Base-by-base conservation (phyloP, 2,113 vertebrate species). In the Megaleporinus macrocephalus region DNA sequence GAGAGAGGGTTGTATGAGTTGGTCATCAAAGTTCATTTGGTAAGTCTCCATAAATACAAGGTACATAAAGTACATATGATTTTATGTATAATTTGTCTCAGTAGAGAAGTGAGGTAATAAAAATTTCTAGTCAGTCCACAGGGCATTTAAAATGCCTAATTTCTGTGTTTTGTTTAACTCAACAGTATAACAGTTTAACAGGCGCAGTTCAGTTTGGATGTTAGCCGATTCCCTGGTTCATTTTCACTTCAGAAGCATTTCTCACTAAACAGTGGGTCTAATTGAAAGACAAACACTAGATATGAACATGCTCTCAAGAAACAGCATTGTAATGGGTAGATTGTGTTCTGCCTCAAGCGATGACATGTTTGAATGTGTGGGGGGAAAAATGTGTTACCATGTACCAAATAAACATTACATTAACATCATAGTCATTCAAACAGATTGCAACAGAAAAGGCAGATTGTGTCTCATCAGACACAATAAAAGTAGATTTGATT, bases 171-270 rank as follows among this genome's bases (percentile, higher is more conserved):
- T 86, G 83, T 90, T 90, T 79, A 91, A 87, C 89, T 85, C 47
- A 62, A 81, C 81, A 86, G 80, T 90, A n/a, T 89, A 89, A 90
- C 89, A 84, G 71, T 79, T 76, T 88, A 89, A 89, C 85, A 84
- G 70, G 87, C 79, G 90, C 82, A 83, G 47, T 84, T 91, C 91
- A 94, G 90, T 90, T 91, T 77, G 77, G 88, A 83, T 85, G 85
- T 89, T 86, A 86, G 87, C 91, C 89, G 90, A 92, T 91, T 91
- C 92, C 88, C 87, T 90, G 84, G 78, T 89, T 89, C 78, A 68
- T 68, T 72, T 83, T 73, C 86, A 77, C 73, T 72, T 78, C 83
- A 83, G 87, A 80, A 79, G 84, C 78, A 76, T 49, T 51, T 83
- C 75, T 86, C 85, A 81, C 86, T 70, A 61, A 89, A 89, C 76